Evolutionary conservation across 1,140 invertebrate genomes (phyloP), one percentile per base, ranked within the genome.

Genomic region (Rhagoletis pomonella): DNA sequence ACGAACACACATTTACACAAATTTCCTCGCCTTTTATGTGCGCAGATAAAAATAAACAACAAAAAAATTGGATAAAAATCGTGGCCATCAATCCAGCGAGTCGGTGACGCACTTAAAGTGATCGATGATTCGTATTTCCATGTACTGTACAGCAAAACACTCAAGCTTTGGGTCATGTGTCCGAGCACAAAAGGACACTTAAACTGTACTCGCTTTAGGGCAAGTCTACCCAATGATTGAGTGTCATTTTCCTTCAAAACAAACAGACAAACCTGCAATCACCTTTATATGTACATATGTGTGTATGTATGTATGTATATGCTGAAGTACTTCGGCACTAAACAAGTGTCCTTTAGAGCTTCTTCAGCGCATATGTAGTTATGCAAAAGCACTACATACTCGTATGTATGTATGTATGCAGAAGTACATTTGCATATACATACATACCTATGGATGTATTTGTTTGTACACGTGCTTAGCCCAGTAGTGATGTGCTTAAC

Each of bases 221-320:
- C 14, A 10, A 81, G 17, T 10, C 73, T 67, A 67, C 47, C n/a
- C 73, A 81, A 81, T 81, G 44, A 81, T 58, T 81, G 73, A 81
- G 73, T 81, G 73, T 81, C 47, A 81, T 55, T 81, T 81, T 19
- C 17, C 73, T 29, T 81, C 19, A n/a, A 55, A 81, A 81, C 73
- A 81, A 81, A 81, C 47, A 81, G 19, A n/a, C n/a, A 14, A 42
- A 81, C 29, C 29, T 29, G 29, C 47, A n/a, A 19, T 1, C 67
- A 29, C 29, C 29, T 29, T 29, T 29, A 29, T 29, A 29, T 29
- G 29, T 29, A 29, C 29, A 29, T 29, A 29, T 29, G 29, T 29
- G 1, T 29, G 29, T 29, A 29, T 29, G 29, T 29, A 29, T 29
- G 29, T 29, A 29, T 29, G 29, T 29, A 29, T 29, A 29, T 29